Conservation (phyloP, 2,888 invertebrate species). For the Watsonalla binaria region DNA sequence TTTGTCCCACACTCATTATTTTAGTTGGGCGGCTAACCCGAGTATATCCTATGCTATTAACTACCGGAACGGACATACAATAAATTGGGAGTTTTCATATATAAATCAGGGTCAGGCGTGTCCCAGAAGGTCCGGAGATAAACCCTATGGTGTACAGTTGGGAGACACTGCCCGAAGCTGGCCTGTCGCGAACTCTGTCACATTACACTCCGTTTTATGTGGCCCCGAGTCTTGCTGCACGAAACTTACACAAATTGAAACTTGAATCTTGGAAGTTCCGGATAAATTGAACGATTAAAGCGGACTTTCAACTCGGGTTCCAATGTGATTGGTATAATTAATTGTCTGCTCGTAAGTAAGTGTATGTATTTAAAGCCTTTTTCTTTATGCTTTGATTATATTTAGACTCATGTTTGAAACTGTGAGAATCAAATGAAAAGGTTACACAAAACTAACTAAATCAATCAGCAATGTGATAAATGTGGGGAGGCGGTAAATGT, state of each 20-base stretch:
- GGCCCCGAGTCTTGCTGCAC: constrained; percentile 11
- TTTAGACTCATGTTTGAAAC: no score
- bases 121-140: constrained; percentile 57
- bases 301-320: constrained; percentile 27
- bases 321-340: constrained; percentile 5
- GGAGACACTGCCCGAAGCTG: constrained; percentile 53
- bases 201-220: constrained; percentile 59
- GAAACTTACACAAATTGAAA: constrained; percentile 53
- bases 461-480: neutral
- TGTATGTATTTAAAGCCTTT: no score
- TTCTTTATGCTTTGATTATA: no score
- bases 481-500: neutral
- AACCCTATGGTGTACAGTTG: constrained; percentile 51
- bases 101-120: constrained; percentile 61
- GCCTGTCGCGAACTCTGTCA: constrained; percentile 50
- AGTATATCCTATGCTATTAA: constrained; percentile 63
- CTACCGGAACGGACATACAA: constrained; percentile 49
- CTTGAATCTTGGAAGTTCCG: constrained; percentile 42
- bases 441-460: no score
- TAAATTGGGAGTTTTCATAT: constrained; percentile 63
- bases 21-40: constrained; percentile 51
- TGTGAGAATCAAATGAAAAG: no score
- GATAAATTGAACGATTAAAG: constrained; percentile 40
- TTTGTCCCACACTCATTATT: constrained; percentile 60
- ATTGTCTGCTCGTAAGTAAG: no score